A percentile compares a stretch with the other conserved stretches of the same genome.
phyloP scores from a whole-genome alignment of 1,140 invertebrate species.

The Pseudomyrmex gracilis region DNA sequence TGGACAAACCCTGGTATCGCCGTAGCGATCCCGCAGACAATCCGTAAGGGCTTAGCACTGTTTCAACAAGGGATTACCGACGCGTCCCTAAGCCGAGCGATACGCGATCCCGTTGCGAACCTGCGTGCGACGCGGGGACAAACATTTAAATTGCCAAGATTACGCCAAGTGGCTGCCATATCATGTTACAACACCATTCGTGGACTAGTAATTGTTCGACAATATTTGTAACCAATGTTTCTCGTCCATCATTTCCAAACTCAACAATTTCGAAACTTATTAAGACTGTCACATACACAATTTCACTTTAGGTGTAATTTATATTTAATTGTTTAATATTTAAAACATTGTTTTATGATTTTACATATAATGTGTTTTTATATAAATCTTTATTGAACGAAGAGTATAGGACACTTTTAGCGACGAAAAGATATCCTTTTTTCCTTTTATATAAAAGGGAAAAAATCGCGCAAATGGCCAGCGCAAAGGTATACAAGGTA shows the following conservation, averaged over 20 bases:
- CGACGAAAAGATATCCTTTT: not conserved
- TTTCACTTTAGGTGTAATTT: too few relatives aligned
- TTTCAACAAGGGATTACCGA: conserved; percentile 82
- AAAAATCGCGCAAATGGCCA: conserved; percentile 54
- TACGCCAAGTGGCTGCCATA: conserved; percentile 55
- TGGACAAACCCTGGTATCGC: conserved; percentile 70
- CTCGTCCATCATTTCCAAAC: too few relatives aligned
- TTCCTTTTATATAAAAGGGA: not conserved
- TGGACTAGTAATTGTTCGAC: too few relatives aligned
- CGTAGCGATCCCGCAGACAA: conserved; percentile 78
- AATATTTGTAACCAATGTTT: too few relatives aligned
- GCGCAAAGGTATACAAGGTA: conserved; percentile 33
- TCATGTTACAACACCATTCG: not conserved
- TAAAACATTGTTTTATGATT: too few relatives aligned
- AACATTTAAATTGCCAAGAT: conserved; percentile 81
- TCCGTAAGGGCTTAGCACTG: conserved; percentile 80
- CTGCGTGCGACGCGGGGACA: conserved; percentile 68
- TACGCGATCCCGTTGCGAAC: conserved; percentile 57
- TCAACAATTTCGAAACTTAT: too few relatives aligned
- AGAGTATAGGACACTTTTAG: not conserved
- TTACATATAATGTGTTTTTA: too few relatives aligned
- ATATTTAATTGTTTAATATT: too few relatives aligned
- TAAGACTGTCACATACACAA: too few relatives aligned
- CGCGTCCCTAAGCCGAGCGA: conserved; percentile 66
- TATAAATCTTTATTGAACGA: not conserved